phyloP scores from a whole-genome alignment of 2,888 invertebrate species.

The Amaurobius ferox region DNA sequence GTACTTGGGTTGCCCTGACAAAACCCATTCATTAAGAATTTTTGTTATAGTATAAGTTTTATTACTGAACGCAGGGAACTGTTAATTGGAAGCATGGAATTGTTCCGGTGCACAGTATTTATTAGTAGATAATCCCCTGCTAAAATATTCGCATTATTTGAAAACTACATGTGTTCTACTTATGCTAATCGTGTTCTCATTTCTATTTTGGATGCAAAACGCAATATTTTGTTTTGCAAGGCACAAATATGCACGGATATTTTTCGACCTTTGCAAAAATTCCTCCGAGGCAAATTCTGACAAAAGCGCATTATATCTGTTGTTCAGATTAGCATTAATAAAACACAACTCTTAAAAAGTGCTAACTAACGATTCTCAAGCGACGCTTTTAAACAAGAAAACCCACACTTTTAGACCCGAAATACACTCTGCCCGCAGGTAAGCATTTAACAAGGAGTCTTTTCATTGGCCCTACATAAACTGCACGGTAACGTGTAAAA shows the following conservation, averaged over 20 bases:
- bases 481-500: conserved; percentile 18
- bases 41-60: too few species aligned
- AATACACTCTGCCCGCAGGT: neutral
- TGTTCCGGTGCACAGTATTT: too few species aligned
- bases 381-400: conserved; percentile 27
- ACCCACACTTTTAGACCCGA: neutral
- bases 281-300: neutral
- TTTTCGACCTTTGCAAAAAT: neutral
- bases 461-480: conserved; percentile 33
- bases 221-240: neutral
- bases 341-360: neutral
- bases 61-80: too few species aligned
- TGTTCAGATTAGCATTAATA: neutral
- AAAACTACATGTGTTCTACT: too few species aligned
- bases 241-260: neutral
- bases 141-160: too few species aligned
- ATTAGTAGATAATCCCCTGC: too few species aligned
- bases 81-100: too few species aligned
- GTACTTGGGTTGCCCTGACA: too few species aligned
- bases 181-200: too few species aligned
- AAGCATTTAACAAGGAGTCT: conserved; percentile 24
- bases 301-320: conserved; percentile 1
- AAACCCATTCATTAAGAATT: too few species aligned
- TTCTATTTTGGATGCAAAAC: too few species aligned
- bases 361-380: conserved; percentile 14